Evolutionary conservation across 2,113 vertebrate genomes (phyloP).

Genomic region (Spermophilus dauricus): DNA sequence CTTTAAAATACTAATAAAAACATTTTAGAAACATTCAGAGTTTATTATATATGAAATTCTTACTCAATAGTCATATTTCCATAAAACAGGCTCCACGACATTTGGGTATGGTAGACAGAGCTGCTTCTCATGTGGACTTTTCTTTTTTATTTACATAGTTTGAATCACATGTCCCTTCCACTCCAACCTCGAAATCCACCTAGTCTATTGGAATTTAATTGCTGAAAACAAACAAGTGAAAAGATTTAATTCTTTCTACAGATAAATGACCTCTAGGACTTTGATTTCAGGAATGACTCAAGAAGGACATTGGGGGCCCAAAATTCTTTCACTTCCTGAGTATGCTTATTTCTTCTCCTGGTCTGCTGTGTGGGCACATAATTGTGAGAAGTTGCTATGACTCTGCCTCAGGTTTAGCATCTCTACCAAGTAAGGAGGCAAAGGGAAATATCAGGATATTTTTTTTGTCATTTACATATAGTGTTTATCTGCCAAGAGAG

Average conservation of each 20-base stretch:
- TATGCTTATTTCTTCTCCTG: neutral
- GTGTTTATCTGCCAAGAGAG: slow-evolving; percentile 73
- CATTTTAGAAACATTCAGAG: slow-evolving; percentile 7
- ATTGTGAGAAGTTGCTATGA: neutral
- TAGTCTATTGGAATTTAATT: slow-evolving; percentile 77
- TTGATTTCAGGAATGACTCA: neutral
- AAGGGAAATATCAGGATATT: neutral
- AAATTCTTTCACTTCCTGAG: neutral
- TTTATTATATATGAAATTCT: neutral
- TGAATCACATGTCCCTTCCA: slow-evolving; percentile 77
- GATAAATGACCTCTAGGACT: neutral
- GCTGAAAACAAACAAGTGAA: neutral
- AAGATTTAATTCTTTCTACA: slow-evolving; percentile 14
- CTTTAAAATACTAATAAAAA: neutral
- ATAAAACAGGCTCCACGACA: neutral
- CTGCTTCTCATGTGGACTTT: neutral
- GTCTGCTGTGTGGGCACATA: fast-evolving
- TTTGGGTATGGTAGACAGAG: neutral
- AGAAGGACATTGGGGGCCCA: neutral
- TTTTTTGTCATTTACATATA: slow-evolving; percentile 72
- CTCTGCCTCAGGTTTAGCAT: neutral
- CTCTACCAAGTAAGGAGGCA: neutral
- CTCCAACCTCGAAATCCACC: slow-evolving; percentile 59
- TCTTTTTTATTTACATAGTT: slow-evolving; percentile 78
- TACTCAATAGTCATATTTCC: neutral